These are phyloP conservation scores for Geotrupes spiniger DNA, from an alignment of 2,888 invertebrate species.

Conservation along the genomic window DNA sequence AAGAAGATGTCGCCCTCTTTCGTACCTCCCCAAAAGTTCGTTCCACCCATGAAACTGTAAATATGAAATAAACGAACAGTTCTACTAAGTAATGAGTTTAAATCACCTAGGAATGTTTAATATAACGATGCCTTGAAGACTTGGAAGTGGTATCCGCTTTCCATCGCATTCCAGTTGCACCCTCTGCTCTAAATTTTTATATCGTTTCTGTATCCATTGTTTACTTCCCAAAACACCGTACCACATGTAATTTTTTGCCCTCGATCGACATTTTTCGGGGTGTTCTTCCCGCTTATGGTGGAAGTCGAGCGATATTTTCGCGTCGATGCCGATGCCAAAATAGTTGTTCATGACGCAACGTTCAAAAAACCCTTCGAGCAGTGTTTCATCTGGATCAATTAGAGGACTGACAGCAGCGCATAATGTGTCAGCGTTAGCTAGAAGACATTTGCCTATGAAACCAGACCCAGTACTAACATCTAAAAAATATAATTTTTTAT, in stretches of 20 bases:
- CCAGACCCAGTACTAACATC: slow-evolving; percentile 74
- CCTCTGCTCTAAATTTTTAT: slow-evolving; percentile 92
- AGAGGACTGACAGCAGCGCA: slow-evolving; percentile 95
- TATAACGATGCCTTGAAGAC: slow-evolving; percentile 94
- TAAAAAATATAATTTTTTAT: slow-evolving; percentile 34
- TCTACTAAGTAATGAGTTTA: neutral
- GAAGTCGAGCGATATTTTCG: slow-evolving; percentile 95
- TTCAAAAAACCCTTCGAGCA: slow-evolving; percentile 87
- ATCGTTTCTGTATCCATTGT: slow-evolving; percentile 83
- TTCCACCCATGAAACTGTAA: slow-evolving; percentile 93
- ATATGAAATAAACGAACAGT: slow-evolving; percentile 23
- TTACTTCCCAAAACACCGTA: slow-evolving; percentile 79
- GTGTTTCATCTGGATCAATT: slow-evolving; percentile 88
- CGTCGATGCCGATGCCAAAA: slow-evolving; percentile 97
- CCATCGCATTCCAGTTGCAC: slow-evolving; percentile 97
- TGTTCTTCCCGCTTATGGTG: slow-evolving; percentile 96
- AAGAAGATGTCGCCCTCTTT: slow-evolving; percentile 89
- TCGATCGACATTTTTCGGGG: slow-evolving; percentile 91
- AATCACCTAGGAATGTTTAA: slow-evolving; percentile 85
- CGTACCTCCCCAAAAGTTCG: slow-evolving; percentile 96
- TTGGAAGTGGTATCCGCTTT: slow-evolving; percentile 90
- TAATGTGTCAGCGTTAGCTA: slow-evolving; percentile 94
- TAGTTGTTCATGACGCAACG: slow-evolving; percentile 98
- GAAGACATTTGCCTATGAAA: slow-evolving; percentile 89
- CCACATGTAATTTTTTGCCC: slow-evolving; percentile 97